Percentiles rank a stretch among this genome's conserved stretches.
Evolutionary conservation across 2,113 vertebrate species (phyloP).

Genomic region (Zosterops hypoxanthus): DNA sequence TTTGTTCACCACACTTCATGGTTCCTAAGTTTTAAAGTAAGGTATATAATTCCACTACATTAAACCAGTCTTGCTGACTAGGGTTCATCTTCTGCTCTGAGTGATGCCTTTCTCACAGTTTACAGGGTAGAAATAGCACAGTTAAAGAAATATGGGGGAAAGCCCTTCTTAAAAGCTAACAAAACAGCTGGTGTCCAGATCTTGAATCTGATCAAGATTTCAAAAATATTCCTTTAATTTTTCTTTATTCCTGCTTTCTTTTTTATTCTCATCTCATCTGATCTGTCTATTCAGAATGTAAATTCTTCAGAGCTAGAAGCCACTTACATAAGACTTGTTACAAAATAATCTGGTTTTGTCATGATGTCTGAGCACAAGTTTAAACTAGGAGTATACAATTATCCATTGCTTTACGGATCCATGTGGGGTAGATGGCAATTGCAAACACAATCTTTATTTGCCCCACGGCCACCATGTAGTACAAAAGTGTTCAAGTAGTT

Average conservation of each 20-base stretch:
- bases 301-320: background rate
- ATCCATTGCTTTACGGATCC: background rate
- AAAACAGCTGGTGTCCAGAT: background rate
- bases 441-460: background rate
- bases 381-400: background rate
- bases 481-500: background rate
- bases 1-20: background rate
- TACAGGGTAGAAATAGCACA: background rate
- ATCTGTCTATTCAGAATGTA: background rate
- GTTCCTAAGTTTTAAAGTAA: background rate
- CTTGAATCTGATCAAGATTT: background rate
- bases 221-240: background rate
- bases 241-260: background rate
- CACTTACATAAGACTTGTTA: background rate
- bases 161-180: background rate
- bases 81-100: background rate
- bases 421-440: background rate
- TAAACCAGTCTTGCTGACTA: background rate
- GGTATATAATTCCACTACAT: background rate
- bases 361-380: background rate
- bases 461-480: background rate
- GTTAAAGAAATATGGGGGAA: background rate
- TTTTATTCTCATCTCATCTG: background rate
- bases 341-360: background rate
- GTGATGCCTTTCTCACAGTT: background rate